Evolutionary conservation across 2,888 invertebrate species (phyloP).

Genomic region (Thymelicus acteon): DNA sequence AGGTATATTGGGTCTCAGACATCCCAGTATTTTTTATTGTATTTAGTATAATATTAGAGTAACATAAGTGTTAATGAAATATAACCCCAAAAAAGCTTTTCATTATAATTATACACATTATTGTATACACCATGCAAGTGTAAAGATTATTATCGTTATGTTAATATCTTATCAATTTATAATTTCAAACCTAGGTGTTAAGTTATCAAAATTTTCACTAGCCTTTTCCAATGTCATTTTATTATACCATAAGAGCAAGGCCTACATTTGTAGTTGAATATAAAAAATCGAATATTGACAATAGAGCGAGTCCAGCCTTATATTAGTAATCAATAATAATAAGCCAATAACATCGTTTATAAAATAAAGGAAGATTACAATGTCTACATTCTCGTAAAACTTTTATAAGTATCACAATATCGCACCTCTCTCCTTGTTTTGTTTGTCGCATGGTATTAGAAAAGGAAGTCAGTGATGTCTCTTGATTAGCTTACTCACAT

Average conservation of each 20-base stretch:
- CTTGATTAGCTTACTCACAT: slow-evolving; percentile 6
- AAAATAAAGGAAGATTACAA: slow-evolving; percentile 35
- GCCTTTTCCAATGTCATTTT: slow-evolving; percentile 80
- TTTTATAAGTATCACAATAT: slow-evolving; percentile 45
- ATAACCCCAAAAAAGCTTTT: slow-evolving; percentile 48
- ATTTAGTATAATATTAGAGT: slow-evolving; percentile 32
- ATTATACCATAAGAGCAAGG: slow-evolving; percentile 77
- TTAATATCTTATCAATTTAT: slow-evolving; percentile 69
- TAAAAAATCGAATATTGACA: slow-evolving; percentile 56
- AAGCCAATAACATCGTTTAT: slow-evolving; percentile 46
- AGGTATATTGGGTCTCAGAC: slow-evolving; percentile 4
- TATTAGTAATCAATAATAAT: slow-evolving; percentile 38
- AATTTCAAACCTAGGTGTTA: slow-evolving; percentile 78
- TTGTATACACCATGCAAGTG: slow-evolving; percentile 42
- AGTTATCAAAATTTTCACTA: slow-evolving; percentile 84
- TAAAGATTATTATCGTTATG: slow-evolving; percentile 56
- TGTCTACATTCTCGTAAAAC: slow-evolving; percentile 33
- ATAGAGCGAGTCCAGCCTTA: slow-evolving; percentile 48
- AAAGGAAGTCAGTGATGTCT: slow-evolving; percentile 12
- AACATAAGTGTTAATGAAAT: slow-evolving; percentile 34
- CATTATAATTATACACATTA: slow-evolving; percentile 42
- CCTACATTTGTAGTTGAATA: slow-evolving; percentile 65
- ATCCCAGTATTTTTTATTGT: slow-evolving; percentile 1
- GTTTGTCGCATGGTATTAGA: slow-evolving; percentile 19
- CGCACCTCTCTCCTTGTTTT: slow-evolving; percentile 48